These are phyloP conservation scores for Halictus rubicundus DNA, from an alignment of 1,140 invertebrate species.

Conservation along the genomic window DNA sequence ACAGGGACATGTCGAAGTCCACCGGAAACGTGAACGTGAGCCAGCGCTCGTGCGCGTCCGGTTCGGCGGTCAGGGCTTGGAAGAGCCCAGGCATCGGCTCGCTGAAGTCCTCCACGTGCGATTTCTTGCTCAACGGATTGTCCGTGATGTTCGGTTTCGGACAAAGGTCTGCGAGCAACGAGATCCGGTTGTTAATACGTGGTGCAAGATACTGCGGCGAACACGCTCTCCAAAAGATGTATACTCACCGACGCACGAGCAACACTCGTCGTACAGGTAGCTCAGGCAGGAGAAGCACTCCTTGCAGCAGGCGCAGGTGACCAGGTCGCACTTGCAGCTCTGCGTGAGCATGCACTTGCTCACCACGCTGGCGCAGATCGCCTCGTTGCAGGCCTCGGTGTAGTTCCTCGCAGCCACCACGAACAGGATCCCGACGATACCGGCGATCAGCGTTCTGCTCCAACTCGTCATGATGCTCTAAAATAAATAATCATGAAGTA, in stretches of 20 bases:
- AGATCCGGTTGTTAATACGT: constrained; percentile 35
- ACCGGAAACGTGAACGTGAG: constrained; percentile 89
- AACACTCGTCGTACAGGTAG: constrained; percentile 95
- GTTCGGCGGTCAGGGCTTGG: constrained; percentile 88
- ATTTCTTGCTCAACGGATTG: constrained; percentile 87
- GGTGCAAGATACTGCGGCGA: no score
- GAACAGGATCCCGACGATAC: constrained; percentile 60
- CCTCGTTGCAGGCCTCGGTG: constrained; percentile 88
- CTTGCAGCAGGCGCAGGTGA: constrained; percentile 93
- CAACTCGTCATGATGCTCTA: constrained; percentile 70
- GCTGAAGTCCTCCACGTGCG: constrained; percentile 92
- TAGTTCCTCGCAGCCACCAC: constrained; percentile 50
- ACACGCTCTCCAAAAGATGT: constrained; percentile 8
- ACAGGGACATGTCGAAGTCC: constrained; percentile 83
- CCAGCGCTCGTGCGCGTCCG: constrained; percentile 88
- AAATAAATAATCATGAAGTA: no score
- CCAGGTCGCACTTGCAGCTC: constrained; percentile 95
- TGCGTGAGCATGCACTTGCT: constrained; percentile 98
- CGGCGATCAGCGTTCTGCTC: constrained; percentile 48
- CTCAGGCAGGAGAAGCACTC: constrained; percentile 95
- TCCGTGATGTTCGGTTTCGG: constrained; percentile 90
- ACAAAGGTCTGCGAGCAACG: constrained; percentile 88
- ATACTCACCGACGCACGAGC: constrained; percentile 94
- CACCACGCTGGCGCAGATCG: constrained; percentile 94
- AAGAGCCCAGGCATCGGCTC: constrained; percentile 93